Evolutionary conservation across 1,140 invertebrate species (phyloP), one percentile per base, ranked within the genome.

Genomic region (Chironomus striatipennis): DNA sequence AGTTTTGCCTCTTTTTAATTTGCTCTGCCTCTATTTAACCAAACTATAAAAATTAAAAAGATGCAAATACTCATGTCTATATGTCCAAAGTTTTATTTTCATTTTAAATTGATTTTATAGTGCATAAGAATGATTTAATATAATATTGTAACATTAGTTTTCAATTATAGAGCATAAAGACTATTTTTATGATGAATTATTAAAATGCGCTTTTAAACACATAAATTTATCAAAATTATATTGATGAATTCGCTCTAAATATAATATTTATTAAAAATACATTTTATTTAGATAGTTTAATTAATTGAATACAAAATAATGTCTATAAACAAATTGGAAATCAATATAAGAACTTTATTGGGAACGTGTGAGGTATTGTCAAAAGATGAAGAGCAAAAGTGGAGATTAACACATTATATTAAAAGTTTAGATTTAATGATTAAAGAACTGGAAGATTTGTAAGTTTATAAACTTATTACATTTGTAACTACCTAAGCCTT

Each of bases 331-430:
- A 34, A 88, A 83, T 79, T 88, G 78, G 91, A 93, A 87, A 88
- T 92, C 76, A 91, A 93, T 82, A 84, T 91, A 12, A 84, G 87
- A 24, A 85, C 88, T 76, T 79, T 92, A 34, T 78, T 93, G 73
- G 82, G 84, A 67, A 89, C 88, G 80, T 92, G 90, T 81, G 91
- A 93, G 83, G 80, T 88, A 73, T 85, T 92, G 77, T 87, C 88
- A n/a, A 91, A 91, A 83, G 88, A 88, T 79, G 83, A 87, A 72
- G 83, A 87, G 57, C 86, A 88, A 76, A 85, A 90, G 78, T 90
- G 88, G 86, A 86, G 88, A 77, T 82, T 93, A 43, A 88, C 89
- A 79, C 90, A 90, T 83, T 92, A 91, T 78, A 86, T 92, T 20
- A 84, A 88, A 79, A 85, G 89, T 5, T 79, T 92, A 20, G 87